Conservation (phyloP, 2,113 vertebrate genomes). For the Andinoacara biseriatus region DNA sequence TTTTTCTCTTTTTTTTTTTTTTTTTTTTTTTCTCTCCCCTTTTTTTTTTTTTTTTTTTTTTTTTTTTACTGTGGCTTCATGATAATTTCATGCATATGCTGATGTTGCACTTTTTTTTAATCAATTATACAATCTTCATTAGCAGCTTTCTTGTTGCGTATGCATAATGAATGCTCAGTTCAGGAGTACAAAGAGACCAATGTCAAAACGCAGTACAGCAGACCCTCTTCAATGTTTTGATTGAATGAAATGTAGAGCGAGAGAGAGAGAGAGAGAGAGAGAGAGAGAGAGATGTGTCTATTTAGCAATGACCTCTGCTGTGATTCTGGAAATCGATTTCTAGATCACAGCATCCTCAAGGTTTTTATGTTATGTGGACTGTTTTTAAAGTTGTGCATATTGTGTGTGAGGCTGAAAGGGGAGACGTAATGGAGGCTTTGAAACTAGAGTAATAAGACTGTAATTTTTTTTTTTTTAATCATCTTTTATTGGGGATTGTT, state of each 20-base stretch:
- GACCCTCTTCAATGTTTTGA: background rate
- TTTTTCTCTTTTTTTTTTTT: too few relatives aligned
- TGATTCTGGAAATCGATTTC: constrained; percentile 19
- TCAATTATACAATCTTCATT: constrained; percentile 73
- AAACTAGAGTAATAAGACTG: background rate
- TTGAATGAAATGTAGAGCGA: constrained; percentile 27
- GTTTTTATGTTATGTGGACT: background rate
- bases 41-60: background rate
- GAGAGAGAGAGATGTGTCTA: background rate
- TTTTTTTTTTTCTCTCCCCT: too few relatives aligned
- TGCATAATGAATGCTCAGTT: constrained; percentile 67
- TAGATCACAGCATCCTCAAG: constrained; percentile 1
- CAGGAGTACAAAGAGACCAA: constrained; percentile 59
- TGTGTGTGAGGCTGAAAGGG: background rate
- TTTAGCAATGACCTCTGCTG: constrained; percentile 18
- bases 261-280: background rate
- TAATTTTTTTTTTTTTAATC: background rate
- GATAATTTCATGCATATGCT: constrained; percentile 63
- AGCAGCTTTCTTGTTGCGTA: constrained; percentile 59
- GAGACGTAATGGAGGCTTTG: background rate
- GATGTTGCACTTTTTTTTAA: constrained; percentile 62
- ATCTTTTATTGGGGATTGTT: background rate
- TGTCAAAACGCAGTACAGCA: constrained; percentile 9
- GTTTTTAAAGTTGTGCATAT: background rate
- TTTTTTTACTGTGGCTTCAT: constrained; percentile 34